Percentiles rank a stretch among this genome's conserved stretches.
Evolutionary conservation across 2,888 invertebrate species (phyloP).

Genomic region (Drosophila flavopinicola): DNA sequence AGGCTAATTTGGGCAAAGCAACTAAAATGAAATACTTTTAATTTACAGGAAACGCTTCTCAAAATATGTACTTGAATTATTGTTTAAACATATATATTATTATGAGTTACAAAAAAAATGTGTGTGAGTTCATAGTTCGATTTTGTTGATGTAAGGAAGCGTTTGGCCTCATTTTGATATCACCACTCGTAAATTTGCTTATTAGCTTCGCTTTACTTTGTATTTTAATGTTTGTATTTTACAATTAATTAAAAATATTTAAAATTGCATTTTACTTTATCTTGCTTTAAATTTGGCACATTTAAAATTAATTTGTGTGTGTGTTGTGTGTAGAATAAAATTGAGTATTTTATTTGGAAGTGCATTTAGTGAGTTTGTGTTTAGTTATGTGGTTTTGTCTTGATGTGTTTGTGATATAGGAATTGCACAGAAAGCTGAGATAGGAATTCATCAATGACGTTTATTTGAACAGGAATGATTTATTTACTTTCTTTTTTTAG

Average conservation of each 20-base stretch:
- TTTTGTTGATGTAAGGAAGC: conserved; percentile 62
- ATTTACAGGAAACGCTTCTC: conserved; percentile 57
- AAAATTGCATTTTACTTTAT: conserved; percentile 44
- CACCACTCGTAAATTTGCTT: conserved; percentile 73
- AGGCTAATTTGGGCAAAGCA: conserved; percentile 56
- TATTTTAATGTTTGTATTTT: conserved; percentile 23
- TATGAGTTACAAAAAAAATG: conserved; percentile 28
- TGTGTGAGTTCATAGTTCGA: conserved; percentile 37
- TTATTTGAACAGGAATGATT: conserved; percentile 46
- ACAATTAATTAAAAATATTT: conserved; percentile 40
- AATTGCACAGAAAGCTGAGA: conserved; percentile 81
- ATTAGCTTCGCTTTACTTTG: conserved; percentile 69
- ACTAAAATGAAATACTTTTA: conserved; percentile 57
- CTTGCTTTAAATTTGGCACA: conserved; percentile 69
- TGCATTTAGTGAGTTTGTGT: conserved; percentile 53
- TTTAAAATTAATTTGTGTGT: conserved; percentile 76
- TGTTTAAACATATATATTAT: conserved; percentile 5
- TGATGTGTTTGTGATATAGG: conserved; percentile 62
- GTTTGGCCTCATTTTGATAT: conserved; percentile 78
- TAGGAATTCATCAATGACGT: conserved; percentile 75
- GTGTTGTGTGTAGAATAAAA: conserved; percentile 45
- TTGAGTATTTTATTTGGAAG: conserved; percentile 79
- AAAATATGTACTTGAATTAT: conserved; percentile 8
- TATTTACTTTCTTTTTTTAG: too few relatives aligned
- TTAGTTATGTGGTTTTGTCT: conserved; percentile 30